Evolutionary conservation across 2,113 vertebrate genomes (phyloP), one percentile per base, ranked within the genome.

Genomic region (Cercocebus atys): DNA sequence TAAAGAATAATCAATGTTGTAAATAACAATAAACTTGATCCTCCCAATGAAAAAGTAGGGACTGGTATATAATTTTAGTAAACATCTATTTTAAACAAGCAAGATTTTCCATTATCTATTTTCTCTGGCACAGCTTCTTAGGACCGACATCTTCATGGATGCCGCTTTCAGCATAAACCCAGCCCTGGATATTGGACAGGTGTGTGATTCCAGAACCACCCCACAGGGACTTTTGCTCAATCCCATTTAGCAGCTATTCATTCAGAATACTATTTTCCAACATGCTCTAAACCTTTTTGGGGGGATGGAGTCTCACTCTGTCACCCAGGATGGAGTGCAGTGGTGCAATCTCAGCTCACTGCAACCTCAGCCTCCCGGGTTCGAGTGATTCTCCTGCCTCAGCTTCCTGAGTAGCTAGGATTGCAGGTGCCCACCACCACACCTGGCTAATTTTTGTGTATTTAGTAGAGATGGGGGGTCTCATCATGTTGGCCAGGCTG

Each of bases 101-200:
- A 55, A 38, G 20, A 22, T 61, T 52, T 32, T n/a, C 43, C 9
- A 25, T 52, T 17, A 0, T 25, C 0, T 22, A 1, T 87, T 85
- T 94, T 85, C 43, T 73, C 59, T 70, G 91, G 25, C 30, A n/a
- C 91, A 99, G 99, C 99, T 99, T 40, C 81, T 99, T 78, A 98
- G 98, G 97, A 99, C 99, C 0, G 99, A 99, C 95, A 98, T 99
- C 50, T 98, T 99, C 94, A 94, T 98, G 66, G 99, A 99, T 90
- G 98, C 99, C 1, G 99, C 99, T 59, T 98, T 98, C 92, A 99
- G 99, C 90, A 98, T 99, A 97, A 99, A 99, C 97, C 99, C 99
- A 1, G 99, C 99, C 18, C 90, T 99, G 87, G 99, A 99, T 97
- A 98, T 99, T n/a, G 99, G 99, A 50, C 99, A 99, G 99, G 99